Evolutionary conservation across 64 coral and sea anemone genomes (phyloP).

Genomic region (Acropora yongei): DNA sequence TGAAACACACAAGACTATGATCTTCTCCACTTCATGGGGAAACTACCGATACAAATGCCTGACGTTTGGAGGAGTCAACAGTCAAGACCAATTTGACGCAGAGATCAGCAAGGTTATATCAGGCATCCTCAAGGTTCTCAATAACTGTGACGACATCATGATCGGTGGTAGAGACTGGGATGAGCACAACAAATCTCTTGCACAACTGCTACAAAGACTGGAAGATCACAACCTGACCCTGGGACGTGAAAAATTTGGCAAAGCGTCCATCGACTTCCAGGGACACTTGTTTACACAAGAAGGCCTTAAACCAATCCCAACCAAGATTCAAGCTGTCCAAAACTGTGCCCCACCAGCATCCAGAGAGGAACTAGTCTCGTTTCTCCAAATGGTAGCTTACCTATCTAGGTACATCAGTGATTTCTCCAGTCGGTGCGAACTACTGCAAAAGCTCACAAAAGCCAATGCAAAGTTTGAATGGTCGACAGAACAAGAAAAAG

Average conservation of each 20-base stretch:
- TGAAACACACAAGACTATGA: conserved; percentile 55
- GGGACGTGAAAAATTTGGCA: too few species aligned
- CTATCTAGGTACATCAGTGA: conserved; percentile 56
- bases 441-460: conserved; percentile 35
- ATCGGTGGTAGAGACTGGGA: conserved; percentile 57
- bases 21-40: conserved; percentile 68
- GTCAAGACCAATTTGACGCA: conserved; percentile 67
- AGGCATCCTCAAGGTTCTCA: conserved; percentile 36
- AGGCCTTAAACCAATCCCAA: too few species aligned
- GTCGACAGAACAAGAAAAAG: conserved; percentile 50
- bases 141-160: conserved; percentile 66
- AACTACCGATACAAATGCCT: conserved; percentile 69
- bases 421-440: conserved; percentile 60
- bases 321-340: too few species aligned
- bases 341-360: not conserved
- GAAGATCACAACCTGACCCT: too few species aligned
- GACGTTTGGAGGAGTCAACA: conserved; percentile 63
- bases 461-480: conserved; percentile 45
- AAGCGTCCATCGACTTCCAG: too few species aligned
- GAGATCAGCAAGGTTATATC: conserved; percentile 54
- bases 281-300: too few species aligned
- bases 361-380: conserved; percentile 54
- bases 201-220: too few species aligned
- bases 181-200: too few species aligned
- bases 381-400: conserved; percentile 82